Conservation (phyloP, 2,888 invertebrate genomes). For the Villa cingulata region DNA sequence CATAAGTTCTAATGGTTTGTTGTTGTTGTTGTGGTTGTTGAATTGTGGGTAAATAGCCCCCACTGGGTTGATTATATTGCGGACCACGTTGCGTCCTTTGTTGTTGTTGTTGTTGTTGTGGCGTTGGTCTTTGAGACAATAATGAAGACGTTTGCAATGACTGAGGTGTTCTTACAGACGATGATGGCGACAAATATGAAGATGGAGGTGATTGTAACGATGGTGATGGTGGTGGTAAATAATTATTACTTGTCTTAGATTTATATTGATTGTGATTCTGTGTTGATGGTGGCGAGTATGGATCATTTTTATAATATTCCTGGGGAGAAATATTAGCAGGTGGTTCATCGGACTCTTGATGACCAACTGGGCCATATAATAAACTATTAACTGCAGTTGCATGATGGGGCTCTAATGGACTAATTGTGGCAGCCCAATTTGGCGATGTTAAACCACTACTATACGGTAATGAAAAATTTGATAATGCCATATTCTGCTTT, state of each 20-base stretch:
- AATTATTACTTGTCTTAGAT: conserved; percentile 27
- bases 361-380: conserved; percentile 34
- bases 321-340: conserved; percentile 11
- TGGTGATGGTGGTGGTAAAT: conserved; percentile 23
- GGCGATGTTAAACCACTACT: conserved; percentile 23
- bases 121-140: background rate
- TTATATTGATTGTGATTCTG: conserved; percentile 20
- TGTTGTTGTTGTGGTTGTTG: conserved; percentile 10
- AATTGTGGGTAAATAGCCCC: background rate
- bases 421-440: conserved; percentile 29
- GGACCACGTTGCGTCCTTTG: background rate
- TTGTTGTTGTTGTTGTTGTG: too few relatives aligned
- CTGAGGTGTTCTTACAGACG: conserved; percentile 10
- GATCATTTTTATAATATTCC: conserved; percentile 34
- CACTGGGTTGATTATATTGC: conserved; percentile 2
- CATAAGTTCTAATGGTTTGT: conserved; percentile 24
- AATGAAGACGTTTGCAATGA: too few relatives aligned
- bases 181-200: conserved; percentile 22
- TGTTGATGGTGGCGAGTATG: conserved; percentile 30
- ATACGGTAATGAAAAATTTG: conserved; percentile 36
- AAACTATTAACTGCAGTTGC: conserved; percentile 33
- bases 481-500: conserved; percentile 27
- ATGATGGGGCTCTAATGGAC: conserved; percentile 29
- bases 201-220: conserved; percentile 6
- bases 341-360: conserved; percentile 26